Evolutionary conservation across 2,797 vertebrate genomes (phyloP).

Genomic region (Enteromius radiatus): DNA sequence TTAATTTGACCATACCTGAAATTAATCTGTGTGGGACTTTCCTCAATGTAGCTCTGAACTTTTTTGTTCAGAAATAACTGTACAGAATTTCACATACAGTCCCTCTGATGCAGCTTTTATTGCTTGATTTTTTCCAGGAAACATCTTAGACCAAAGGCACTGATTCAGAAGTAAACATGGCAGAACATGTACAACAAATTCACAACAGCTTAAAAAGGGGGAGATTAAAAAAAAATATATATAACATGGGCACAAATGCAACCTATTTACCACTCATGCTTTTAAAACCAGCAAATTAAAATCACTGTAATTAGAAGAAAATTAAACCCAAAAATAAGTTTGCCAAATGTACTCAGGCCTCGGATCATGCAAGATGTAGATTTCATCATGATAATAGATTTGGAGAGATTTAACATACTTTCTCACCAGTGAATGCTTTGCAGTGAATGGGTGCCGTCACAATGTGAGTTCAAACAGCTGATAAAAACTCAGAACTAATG

Average conservation of each 20-base stretch:
- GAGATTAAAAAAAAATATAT: background rate
- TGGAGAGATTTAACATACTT: background rate
- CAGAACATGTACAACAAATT: conserved; percentile 28
- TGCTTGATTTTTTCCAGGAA: conserved; percentile 40
- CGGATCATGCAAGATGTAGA: background rate
- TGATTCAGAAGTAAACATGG: conserved; percentile 38
- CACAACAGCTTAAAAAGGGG: background rate
- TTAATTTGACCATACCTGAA: background rate
- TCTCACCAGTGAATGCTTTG: background rate
- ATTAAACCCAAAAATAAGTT: background rate
- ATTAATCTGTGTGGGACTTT: background rate
- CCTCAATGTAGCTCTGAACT: background rate
- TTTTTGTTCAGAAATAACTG: background rate
- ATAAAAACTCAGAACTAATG: background rate
- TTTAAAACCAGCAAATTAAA: background rate
- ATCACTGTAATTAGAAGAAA: too few species aligned
- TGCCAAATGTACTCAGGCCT: background rate
- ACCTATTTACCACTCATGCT: background rate
- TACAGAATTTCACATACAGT: background rate
- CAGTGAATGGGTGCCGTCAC: background rate
- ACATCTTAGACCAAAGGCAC: conserved; percentile 46
- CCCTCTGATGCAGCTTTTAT: conserved; percentile 52
- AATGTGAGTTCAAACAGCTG: background rate
- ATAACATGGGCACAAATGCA: background rate
- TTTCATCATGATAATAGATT: background rate